Conservation (phyloP, 2,888 invertebrate species). For the Tenthredo mesomela region DNA sequence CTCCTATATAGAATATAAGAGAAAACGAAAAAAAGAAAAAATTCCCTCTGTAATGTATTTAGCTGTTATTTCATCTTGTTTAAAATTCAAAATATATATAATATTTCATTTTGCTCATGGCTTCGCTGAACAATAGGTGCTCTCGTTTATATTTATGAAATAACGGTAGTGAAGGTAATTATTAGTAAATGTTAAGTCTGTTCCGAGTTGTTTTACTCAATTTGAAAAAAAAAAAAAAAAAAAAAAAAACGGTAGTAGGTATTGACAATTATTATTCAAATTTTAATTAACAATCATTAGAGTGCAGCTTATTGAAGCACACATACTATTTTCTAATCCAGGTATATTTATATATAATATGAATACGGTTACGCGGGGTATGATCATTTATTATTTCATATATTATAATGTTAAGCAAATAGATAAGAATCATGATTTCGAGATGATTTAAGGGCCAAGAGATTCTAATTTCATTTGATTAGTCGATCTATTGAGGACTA, state of each 20-base stretch:
- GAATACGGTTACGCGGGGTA: not conserved
- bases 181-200: not conserved
- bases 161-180: not conserved
- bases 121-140: slow-evolving; percentile 23
- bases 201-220: not conserved
- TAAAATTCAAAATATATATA: not conserved
- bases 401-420: not conserved
- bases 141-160: not conserved
- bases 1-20: not conserved
- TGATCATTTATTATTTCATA: not conserved
- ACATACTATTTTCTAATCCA: slow-evolving; percentile 14
- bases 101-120: not conserved
- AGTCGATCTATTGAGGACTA: not conserved
- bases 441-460: not conserved
- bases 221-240: no score
- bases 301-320: no score
- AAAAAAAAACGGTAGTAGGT: no score
- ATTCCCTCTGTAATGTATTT: not conserved
- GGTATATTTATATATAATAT: not conserved
- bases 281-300: not conserved
- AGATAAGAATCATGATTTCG: not conserved
- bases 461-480: slow-evolving; percentile 1
- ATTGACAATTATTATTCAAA: not conserved
- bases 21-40: not conserved
- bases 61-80: not conserved